phyloP scores from a whole-genome alignment of 2,113 vertebrate species.

The Heliornis fulica region DNA sequence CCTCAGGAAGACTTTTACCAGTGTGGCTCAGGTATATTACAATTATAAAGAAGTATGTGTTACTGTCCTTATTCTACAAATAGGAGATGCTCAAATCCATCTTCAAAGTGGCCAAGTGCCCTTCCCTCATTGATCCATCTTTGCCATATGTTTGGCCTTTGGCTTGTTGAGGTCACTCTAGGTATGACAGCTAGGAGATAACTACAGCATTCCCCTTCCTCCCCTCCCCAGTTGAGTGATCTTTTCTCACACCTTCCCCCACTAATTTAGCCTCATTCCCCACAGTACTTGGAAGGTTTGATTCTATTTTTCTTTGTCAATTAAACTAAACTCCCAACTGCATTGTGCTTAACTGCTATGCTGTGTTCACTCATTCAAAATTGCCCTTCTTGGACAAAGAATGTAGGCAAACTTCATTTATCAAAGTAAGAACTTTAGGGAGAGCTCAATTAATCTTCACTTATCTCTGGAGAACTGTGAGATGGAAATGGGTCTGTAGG shows the following conservation, averaged over 20 bases:
- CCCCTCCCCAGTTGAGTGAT: not conserved
- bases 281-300: not conserved
- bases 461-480: not conserved
- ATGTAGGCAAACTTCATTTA: not conserved
- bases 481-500: not conserved
- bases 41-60: not conserved
- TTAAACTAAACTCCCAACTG: not conserved
- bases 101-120: not conserved
- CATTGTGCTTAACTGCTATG: not conserved
- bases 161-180: not conserved
- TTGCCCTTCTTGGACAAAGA: not conserved
- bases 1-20: not conserved
- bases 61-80: not conserved
- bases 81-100: not conserved
- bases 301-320: slow-evolving; percentile 11
- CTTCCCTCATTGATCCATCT: not conserved
- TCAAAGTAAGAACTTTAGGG: not conserved
- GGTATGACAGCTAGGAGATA: not conserved
- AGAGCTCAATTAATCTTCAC: slow-evolving; percentile 25
- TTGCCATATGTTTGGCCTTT: not conserved
- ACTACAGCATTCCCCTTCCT: not conserved
- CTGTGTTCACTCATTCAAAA: not conserved
- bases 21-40: not conserved
- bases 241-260: not conserved
- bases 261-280: not conserved